phyloP scores from a whole-genome alignment of 2,113 vertebrate genomes.

The Sylvilagus bachmani region DNA sequence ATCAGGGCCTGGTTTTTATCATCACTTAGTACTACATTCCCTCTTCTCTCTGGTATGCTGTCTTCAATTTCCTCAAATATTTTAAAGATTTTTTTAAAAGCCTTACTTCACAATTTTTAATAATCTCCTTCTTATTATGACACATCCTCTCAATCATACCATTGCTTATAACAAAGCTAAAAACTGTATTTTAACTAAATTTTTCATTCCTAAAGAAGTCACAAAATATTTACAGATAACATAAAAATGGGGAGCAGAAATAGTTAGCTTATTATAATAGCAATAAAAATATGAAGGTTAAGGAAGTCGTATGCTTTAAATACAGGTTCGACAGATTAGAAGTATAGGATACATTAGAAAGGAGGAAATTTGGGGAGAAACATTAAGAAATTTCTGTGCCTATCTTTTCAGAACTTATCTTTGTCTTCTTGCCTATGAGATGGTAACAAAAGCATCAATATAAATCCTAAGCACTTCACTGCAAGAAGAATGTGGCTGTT shows the following conservation, averaged over 20 bases:
- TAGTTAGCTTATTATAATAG: not conserved
- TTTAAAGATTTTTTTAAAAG: not conserved
- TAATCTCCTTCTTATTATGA: not conserved
- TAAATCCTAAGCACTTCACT: not conserved
- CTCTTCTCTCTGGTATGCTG: not conserved
- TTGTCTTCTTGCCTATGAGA: not conserved
- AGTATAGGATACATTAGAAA: not conserved
- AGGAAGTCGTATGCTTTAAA: not conserved
- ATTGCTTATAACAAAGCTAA: slow-evolving; percentile 21
- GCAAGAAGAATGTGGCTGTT: not conserved
- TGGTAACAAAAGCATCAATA: not conserved
- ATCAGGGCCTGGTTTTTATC: not conserved
- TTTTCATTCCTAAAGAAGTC: not conserved
- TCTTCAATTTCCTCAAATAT: not conserved
- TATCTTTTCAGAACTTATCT: not conserved
- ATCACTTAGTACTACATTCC: not conserved
- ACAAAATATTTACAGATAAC: not conserved
- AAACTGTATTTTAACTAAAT: not conserved
- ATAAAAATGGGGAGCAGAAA: not conserved
- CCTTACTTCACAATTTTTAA: not conserved
- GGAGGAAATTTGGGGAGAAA: not conserved
- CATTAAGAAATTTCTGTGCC: not conserved
- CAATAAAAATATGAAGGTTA: not conserved
- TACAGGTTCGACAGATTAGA: not conserved
- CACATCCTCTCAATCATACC: not conserved